Evolutionary conservation across 2,888 invertebrate genomes (phyloP).

Genomic region (Nephrotoma flavescens): DNA sequence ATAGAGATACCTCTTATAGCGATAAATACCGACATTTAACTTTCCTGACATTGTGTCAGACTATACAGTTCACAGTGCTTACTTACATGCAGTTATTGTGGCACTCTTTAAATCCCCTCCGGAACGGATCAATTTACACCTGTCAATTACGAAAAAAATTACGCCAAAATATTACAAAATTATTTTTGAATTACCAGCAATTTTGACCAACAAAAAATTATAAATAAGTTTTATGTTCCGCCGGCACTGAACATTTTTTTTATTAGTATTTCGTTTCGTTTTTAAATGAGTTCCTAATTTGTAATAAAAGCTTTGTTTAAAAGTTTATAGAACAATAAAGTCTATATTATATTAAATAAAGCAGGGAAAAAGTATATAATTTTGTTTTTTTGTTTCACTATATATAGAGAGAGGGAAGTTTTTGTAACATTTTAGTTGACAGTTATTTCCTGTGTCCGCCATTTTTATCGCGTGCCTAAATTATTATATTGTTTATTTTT

Average conservation of each 20-base stretch:
- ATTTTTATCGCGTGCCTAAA: conserved; percentile 1
- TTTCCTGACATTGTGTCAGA: background rate
- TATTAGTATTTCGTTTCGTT: background rate
- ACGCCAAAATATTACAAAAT: background rate
- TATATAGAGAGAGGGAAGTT: background rate
- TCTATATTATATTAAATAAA: background rate
- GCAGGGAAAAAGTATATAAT: background rate
- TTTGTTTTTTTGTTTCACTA: background rate
- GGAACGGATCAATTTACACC: background rate
- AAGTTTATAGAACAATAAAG: background rate
- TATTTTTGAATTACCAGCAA: background rate
- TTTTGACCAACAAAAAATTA: background rate
- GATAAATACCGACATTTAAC: background rate
- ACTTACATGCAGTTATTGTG: background rate
- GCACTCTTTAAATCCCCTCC: background rate
- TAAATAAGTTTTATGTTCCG: background rate
- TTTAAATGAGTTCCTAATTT: background rate
- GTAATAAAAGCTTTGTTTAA: background rate
- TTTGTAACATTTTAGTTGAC: conserved; percentile 3
- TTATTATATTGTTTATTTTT: background rate
- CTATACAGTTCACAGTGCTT: background rate
- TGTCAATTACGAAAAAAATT: background rate
- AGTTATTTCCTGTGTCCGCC: conserved; percentile 5
- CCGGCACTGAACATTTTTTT: background rate
- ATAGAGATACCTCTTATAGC: too few species aligned